A percentile compares a stretch with the other conserved stretches of the same genome.
Conservation (phyloP, 2,113 vertebrate species). For the sheep (Ovis aries) region ARS-UI_Ramb_v3.0 NC_056080.1:124503501-124504000, state of each 20-base stretch:
- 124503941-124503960: constrained; percentile 10
- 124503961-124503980: background rate
- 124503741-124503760: background rate
- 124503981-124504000: background rate
- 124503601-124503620: background rate
- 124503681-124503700: background rate
- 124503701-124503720: background rate
- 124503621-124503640: background rate
- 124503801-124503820: background rate
- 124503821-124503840: background rate
- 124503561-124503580: background rate
- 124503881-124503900: background rate
- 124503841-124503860: background rate
- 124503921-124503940: background rate
- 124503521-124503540: background rate
- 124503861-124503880: constrained; percentile 17
- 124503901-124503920: background rate
- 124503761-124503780: background rate
- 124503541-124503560: background rate
- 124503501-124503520: background rate
- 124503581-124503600: background rate
- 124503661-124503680: background rate
- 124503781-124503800: constrained; percentile 11
- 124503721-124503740: background rate
- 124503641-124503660: background rate